Evolutionary conservation across 1,140 invertebrate species (phyloP).

Genomic region (Scaptomyza pallida): DNA sequence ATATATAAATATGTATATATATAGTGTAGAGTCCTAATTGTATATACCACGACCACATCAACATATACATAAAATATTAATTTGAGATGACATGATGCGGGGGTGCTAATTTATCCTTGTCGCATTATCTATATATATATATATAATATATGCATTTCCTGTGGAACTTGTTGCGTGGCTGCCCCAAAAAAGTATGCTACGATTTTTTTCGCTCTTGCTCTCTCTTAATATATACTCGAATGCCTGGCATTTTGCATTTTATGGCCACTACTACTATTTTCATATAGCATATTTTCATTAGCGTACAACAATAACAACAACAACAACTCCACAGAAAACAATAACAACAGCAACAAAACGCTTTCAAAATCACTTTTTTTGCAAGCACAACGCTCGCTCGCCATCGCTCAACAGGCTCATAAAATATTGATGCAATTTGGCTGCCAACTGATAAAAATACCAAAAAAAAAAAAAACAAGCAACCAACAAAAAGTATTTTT

Average conservation of each 20-base stretch:
- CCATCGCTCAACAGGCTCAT: conserved; percentile 65
- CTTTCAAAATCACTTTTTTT: conserved; percentile 31
- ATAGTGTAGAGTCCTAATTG: conserved; percentile 12
- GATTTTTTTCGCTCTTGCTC: conserved; percentile 18
- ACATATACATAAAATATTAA: background rate
- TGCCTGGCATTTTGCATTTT: conserved; percentile 6
- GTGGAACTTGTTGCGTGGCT: conserved; percentile 52
- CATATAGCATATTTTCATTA: conserved; percentile 17
- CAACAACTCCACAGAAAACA: background rate
- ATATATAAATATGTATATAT: conserved; percentile 17
- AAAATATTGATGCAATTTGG: conserved; percentile 54
- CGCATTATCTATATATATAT: background rate
- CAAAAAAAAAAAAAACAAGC: background rate
- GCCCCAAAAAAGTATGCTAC: conserved; percentile 34
- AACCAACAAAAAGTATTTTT: conserved; percentile 1
- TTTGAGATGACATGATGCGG: conserved; percentile 19
- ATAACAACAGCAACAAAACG: background rate
- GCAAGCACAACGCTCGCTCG: conserved; percentile 14
- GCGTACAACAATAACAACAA: conserved; percentile 8
- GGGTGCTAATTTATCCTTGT: conserved; percentile 13
- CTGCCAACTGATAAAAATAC: conserved; percentile 16
- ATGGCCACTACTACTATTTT: background rate
- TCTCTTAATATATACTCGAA: conserved; percentile 4
- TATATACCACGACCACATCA: conserved; percentile 10
- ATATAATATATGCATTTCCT: conserved; percentile 11